phyloP scores from a whole-genome alignment of 2,797 vertebrate species.

The Hyperoplus immaculatus region DNA sequence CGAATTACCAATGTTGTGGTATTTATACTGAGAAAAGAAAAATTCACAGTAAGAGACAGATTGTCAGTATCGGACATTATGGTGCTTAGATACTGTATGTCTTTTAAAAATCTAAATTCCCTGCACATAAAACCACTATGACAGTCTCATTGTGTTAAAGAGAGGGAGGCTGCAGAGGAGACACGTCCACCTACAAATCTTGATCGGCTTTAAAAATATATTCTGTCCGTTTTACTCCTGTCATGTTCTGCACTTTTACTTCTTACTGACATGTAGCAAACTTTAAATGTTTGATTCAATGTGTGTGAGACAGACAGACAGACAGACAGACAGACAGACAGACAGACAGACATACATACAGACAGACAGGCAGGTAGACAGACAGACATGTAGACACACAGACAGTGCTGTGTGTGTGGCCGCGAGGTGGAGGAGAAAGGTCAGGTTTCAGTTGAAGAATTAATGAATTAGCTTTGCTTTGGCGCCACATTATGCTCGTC shows the following conservation, averaged over 20 bases:
- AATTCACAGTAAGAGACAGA: background rate
- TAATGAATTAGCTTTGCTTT: slow-evolving; percentile 38
- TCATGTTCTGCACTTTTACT: slow-evolving; percentile 14
- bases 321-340: slow-evolving; percentile 14
- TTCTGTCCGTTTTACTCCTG: slow-evolving; percentile 34
- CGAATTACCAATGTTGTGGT: background rate
- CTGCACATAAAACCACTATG: background rate
- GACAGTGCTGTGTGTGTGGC: slow-evolving; percentile 10
- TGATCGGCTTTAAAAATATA: slow-evolving; percentile 32
- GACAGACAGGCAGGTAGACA: slow-evolving; percentile 15
- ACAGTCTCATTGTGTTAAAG: background rate
- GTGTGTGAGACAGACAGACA: slow-evolving; percentile 9
- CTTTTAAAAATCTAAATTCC: background rate
- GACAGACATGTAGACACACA: slow-evolving; percentile 26
- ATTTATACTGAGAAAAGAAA: background rate
- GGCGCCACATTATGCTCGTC: slow-evolving; percentile 19
- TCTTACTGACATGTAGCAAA: background rate
- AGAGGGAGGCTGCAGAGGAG: background rate
- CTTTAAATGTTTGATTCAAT: slow-evolving; percentile 13
- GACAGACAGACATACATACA: slow-evolving; percentile 9
- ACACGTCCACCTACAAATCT: background rate
- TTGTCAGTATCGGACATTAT: background rate
- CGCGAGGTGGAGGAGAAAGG: slow-evolving; percentile 37
- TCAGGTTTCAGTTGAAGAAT: slow-evolving; percentile 37
- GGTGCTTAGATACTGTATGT: background rate